phyloP scores from a whole-genome alignment of 2,888 invertebrate genomes.

The Anodontia alba region DNA sequence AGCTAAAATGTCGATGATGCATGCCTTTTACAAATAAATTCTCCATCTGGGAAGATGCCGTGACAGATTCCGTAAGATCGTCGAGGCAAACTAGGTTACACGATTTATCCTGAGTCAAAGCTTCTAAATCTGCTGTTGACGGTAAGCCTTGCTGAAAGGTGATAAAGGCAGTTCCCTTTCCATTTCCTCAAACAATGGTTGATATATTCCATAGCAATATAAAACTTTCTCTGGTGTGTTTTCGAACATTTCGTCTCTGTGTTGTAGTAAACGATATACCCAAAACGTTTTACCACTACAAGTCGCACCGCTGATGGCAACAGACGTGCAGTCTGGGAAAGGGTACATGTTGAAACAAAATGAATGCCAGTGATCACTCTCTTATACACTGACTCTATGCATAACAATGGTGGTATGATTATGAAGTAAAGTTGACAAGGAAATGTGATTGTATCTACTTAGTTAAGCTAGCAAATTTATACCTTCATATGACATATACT shows the following conservation, averaged over 20 bases:
- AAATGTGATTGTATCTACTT: too few species aligned
- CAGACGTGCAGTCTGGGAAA: constrained; percentile 42
- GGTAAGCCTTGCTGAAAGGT: constrained; percentile 43
- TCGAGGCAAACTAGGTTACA: constrained; percentile 29
- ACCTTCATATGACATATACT: too few species aligned
- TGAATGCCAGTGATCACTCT: too few species aligned
- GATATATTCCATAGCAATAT: constrained; percentile 58
- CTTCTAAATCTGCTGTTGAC: constrained; percentile 24
- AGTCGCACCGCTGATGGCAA: constrained; percentile 2
- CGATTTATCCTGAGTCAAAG: neutral
- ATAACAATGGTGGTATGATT: too few species aligned
- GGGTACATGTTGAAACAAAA: constrained; percentile 41
- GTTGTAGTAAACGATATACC: neutral
- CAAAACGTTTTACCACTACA: neutral
- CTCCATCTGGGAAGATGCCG: constrained; percentile 41
- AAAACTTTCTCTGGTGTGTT: neutral
- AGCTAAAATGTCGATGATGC: constrained; percentile 46
- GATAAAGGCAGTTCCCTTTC: constrained; percentile 42
- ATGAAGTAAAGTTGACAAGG: too few species aligned
- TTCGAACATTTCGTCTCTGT: neutral
- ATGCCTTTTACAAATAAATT: constrained; percentile 51
- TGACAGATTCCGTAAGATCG: too few species aligned
- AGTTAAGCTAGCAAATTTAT: too few species aligned
- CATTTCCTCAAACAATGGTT: constrained; percentile 53
- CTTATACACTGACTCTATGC: too few species aligned